Base-by-base conservation (phyloP, 2,888 invertebrate genomes). In the Troglohyphantes excavatus region DNA sequence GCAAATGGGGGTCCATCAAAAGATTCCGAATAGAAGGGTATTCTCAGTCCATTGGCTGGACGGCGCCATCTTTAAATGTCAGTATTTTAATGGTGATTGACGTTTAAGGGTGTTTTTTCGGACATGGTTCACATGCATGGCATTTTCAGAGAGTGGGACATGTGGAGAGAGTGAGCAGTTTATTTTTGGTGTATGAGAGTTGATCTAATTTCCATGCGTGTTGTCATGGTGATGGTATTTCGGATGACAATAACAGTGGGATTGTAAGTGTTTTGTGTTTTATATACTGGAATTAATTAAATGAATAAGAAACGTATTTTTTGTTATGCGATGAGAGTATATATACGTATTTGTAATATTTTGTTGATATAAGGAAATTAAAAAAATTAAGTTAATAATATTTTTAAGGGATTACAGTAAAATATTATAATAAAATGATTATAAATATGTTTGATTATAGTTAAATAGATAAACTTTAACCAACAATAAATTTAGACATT, bases 31-130 rank as follows among this genome's bases (percentile, higher is more conserved):
- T 26, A 2, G 59, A n/a, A 21, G 65, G 67, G 84, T 19, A 43
- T 73, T 63, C 67, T 19, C 75, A 59, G 59, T 53, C 85, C 70
- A 88, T 88, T 82, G 82, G 82, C 39, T 73, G 59, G 26, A 21
- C 68, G 82, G 61, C 68, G 67, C 75, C 39, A 68, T 79, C 29
- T 82, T 59, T 61, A 59, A 67, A 68, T 75, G 76, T 82, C 82
- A 82, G 88, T 68, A 68, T 88, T 88, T 88, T 88, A 82, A 88
- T 82, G 75, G 82, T 82, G 88, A 88, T 88, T 88, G 88, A 88
- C 82, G 68, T 53, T 65, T 81, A 81, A 79, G 67, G 21, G 27
- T 53, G 87, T 53, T 59, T 11, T 81, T 70, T 73, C 59, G n/a
- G 27, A n/a, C 33, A 59, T 19, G 59, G 76, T 29, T 59, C 29